These are phyloP conservation scores for Vesta saturnalis DNA, from an alignment of 2,888 invertebrate genomes.

Conservation along the genomic window DNA sequence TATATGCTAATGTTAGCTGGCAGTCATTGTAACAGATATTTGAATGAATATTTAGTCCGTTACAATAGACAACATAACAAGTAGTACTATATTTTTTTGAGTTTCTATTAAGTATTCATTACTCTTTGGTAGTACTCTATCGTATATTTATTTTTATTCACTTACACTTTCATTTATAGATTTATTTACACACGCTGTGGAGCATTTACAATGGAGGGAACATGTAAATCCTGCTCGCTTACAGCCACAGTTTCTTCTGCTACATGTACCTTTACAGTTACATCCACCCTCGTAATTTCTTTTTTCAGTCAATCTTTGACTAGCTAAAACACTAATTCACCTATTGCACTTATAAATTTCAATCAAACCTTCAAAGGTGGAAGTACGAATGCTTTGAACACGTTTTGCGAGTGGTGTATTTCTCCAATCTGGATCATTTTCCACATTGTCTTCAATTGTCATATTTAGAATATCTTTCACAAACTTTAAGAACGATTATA, in stretches of 20 bases:
- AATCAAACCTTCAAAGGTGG: slow-evolving; percentile 8
- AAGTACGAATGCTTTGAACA: slow-evolving; percentile 31
- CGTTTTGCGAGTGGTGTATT: slow-evolving; percentile 71
- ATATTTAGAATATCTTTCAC: neutral
- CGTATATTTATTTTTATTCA: too few species aligned
- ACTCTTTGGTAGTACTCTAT: too few species aligned
- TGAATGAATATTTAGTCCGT: too few species aligned
- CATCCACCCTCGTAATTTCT: slow-evolving; percentile 70
- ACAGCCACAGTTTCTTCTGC: slow-evolving; percentile 69
- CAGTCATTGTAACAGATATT: too few species aligned
- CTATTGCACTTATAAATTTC: neutral
- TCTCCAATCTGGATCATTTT: slow-evolving; percentile 75
- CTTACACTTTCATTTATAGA: neutral
- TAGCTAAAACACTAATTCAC: neutral
- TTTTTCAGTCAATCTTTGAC: slow-evolving; percentile 55
- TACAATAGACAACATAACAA: too few species aligned
- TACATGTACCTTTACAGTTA: slow-evolving; percentile 69
- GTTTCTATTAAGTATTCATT: too few species aligned
- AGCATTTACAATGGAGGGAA: slow-evolving; percentile 65
- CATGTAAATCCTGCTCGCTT: slow-evolving; percentile 64
- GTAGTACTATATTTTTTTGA: too few species aligned
- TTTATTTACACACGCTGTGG: slow-evolving; percentile 61
- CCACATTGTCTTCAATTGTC: slow-evolving; percentile 54
- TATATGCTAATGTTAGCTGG: too few species aligned
- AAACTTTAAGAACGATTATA: too few species aligned